A percentile compares a stretch with the other conserved stretches of the same genome.
phyloP scores from a whole-genome alignment of 2,888 invertebrate species.

The Andrena hattorfiana region DNA sequence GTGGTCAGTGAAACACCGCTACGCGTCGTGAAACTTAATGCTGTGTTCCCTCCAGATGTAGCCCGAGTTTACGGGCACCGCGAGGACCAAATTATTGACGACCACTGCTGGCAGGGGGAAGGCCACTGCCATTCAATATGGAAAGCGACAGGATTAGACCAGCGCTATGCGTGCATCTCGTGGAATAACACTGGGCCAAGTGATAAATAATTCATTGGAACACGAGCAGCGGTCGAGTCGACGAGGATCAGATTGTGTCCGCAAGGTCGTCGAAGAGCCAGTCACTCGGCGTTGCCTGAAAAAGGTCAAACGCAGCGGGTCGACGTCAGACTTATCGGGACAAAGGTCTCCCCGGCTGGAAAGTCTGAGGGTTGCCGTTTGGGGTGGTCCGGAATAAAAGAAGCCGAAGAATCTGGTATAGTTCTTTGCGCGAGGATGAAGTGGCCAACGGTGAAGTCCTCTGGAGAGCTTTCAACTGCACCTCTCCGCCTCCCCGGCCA shows the following conservation, averaged over 20 bases:
- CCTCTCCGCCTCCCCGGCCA: conserved; percentile 36
- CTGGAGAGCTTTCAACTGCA: conserved; percentile 77
- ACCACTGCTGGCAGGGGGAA: neutral
- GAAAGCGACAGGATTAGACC: neutral
- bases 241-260: neutral
- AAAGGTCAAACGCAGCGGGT: conserved; percentile 11
- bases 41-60: neutral
- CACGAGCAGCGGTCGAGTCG: neutral
- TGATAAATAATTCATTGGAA: neutral
- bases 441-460: conserved; percentile 77
- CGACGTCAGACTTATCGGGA: conserved; percentile 64
- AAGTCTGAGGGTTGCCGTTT: conserved; percentile 58
- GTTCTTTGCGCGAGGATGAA: conserved; percentile 79
- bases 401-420: conserved; percentile 75
- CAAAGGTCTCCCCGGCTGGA: conserved; percentile 69
- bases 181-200: neutral
- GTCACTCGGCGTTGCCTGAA: conserved; percentile 10
- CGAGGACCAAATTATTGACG: conserved; percentile 1
- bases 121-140: neutral
- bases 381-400: conserved; percentile 71
- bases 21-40: neutral
- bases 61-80: neutral
- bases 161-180: neutral
- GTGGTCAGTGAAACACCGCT: neutral
- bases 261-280: neutral